A percentile compares a stretch with the other conserved stretches of the same genome.
Conservation (phyloP, 2,113 vertebrate genomes). For the Oryzias woworae region DNA sequence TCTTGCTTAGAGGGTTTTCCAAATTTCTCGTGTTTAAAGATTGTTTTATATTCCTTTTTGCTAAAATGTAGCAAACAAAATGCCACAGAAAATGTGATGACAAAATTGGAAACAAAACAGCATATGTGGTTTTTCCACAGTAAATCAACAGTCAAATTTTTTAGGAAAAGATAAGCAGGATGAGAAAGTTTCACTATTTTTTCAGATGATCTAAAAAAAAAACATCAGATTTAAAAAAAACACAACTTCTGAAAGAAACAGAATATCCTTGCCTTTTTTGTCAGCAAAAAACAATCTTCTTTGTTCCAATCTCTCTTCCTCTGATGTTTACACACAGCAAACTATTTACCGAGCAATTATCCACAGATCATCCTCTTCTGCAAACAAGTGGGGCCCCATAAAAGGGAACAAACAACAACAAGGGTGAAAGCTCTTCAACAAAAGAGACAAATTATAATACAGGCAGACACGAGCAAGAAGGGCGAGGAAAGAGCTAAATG, state of each 20-base stretch:
- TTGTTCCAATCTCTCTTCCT: slow-evolving; percentile 48
- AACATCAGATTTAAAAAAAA: slow-evolving; percentile 1
- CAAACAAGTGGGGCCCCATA: slow-evolving; percentile 50
- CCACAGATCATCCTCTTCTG: slow-evolving; percentile 67
- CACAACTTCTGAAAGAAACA: slow-evolving; percentile 16
- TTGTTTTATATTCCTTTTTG: too few species aligned
- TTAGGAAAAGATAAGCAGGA: too few species aligned
- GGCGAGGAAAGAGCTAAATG: slow-evolving; percentile 28
- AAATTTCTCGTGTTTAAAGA: too few species aligned
- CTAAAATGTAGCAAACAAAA: too few species aligned
- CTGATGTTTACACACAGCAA: slow-evolving; percentile 70
- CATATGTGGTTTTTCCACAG: too few species aligned
- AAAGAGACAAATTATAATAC: slow-evolving; percentile 58
- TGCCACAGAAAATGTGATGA: too few species aligned
- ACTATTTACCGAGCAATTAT: slow-evolving; percentile 79
- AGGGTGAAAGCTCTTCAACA: slow-evolving; percentile 57
- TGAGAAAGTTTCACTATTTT: too few species aligned
- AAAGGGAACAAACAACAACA: slow-evolving; percentile 65
- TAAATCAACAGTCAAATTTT: too few species aligned
- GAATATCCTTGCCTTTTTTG: slow-evolving; percentile 35
- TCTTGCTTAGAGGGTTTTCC: too few species aligned
- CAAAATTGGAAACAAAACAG: too few species aligned
- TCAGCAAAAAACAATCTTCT: slow-evolving; percentile 58
- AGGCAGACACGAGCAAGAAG: slow-evolving; percentile 48
- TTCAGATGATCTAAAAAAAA: too few species aligned